Conservation (phyloP, 1,140 invertebrate genomes). For the Ptiloglossa arizonensis region DNA sequence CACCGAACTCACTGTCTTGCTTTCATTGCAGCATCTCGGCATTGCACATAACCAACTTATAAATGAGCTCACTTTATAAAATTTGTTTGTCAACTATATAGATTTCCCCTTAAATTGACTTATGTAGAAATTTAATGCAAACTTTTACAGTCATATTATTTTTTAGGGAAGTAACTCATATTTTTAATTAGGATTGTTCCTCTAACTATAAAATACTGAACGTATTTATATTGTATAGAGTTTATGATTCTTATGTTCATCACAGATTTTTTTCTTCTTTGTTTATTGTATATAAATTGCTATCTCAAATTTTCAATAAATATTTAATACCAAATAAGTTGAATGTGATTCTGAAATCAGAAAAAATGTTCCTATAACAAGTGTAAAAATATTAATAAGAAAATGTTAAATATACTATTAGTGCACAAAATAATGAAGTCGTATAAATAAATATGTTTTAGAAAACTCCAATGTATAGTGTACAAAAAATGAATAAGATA, state of each 20-base stretch:
- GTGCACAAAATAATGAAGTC: neutral
- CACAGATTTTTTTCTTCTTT: slow-evolving; percentile 35
- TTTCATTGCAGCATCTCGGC: slow-evolving; percentile 82
- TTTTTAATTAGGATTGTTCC: slow-evolving; percentile 24
- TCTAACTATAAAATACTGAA: slow-evolving; percentile 55
- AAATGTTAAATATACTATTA: neutral
- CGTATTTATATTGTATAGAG: slow-evolving; percentile 49
- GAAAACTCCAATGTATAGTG: neutral
- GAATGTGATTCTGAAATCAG: slow-evolving; percentile 61
- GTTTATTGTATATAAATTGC: slow-evolving; percentile 28
- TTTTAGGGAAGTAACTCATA: slow-evolving; percentile 31
- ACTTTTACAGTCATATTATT: slow-evolving; percentile 38
- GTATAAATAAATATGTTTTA: neutral
- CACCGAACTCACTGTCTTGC: slow-evolving; percentile 80
- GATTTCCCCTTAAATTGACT: slow-evolving; percentile 3
- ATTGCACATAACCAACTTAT: slow-evolving; percentile 77
- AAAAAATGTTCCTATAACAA: slow-evolving; percentile 30
- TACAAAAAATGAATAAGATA: neutral
- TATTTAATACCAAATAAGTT: slow-evolving; percentile 51
- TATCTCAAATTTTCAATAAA: slow-evolving; percentile 42
- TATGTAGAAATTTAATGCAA: slow-evolving; percentile 20
- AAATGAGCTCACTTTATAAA: slow-evolving; percentile 60
- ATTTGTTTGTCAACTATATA: slow-evolving; percentile 45
- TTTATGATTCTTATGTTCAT: slow-evolving; percentile 41
- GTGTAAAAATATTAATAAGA: neutral